phyloP scores from a whole-genome alignment of 1,140 invertebrate species.

The Agraylea sexmaculata region DNA sequence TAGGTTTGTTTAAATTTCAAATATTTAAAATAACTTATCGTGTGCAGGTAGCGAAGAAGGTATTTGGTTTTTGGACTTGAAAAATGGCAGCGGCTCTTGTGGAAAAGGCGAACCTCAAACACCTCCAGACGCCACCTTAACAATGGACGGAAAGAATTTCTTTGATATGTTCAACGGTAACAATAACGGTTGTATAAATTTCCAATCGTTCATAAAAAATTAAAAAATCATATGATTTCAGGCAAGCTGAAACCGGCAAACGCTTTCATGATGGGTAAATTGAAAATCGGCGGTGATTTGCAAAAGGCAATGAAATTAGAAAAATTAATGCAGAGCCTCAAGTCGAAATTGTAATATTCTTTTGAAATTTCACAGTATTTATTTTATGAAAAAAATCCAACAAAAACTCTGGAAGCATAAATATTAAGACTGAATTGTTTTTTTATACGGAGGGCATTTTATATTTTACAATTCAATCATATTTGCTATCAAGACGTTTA shows the following conservation, averaged over 20 bases:
- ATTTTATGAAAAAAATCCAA: no score
- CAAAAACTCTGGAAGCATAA: no score
- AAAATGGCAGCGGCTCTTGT: constrained; percentile 67
- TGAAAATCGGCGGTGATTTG: constrained; percentile 89
- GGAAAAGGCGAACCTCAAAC: constrained; percentile 62
- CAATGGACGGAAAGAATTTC: constrained; percentile 69
- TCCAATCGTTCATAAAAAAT: not conserved
- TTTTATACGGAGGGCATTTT: no score
- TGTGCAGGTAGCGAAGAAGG: constrained; percentile 57
- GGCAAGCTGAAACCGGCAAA: constrained; percentile 80
- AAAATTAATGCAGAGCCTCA: constrained; percentile 79
- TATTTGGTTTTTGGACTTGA: constrained; percentile 82
- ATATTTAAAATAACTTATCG: no score
- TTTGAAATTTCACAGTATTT: no score
- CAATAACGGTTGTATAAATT: constrained; percentile 1
- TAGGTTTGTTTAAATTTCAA: not conserved
- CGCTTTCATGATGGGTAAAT: constrained; percentile 93
- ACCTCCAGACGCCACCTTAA: constrained; percentile 72
- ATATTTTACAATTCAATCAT: no score
- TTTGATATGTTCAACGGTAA: constrained; percentile 66
- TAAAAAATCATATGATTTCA: constrained; percentile 24
- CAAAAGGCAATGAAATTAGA: constrained; percentile 93
- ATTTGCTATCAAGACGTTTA: no score
- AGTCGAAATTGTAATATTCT: constrained; percentile 54
- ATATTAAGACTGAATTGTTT: no score